Base-by-base conservation (phyloP, 2,888 invertebrate genomes). In the Drosophila maculinotata region DNA sequence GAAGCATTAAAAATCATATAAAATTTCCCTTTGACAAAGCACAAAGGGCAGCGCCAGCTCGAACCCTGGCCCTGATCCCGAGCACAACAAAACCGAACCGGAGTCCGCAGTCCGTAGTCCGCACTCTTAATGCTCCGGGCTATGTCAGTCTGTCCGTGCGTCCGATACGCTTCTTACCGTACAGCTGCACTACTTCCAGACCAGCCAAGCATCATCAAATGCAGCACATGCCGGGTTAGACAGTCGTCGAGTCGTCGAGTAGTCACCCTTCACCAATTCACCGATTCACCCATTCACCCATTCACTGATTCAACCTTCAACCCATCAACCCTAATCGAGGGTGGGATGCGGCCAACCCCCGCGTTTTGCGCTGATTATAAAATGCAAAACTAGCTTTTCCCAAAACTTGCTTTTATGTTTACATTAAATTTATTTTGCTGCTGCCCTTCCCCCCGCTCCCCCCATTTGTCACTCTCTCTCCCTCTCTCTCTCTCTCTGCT, bases 1-100 rank as follows among this genome's bases (percentile, higher is more conserved):
- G 81, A 84, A 87, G 67, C 84, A 81, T 81, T 84, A 77, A 77
- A 80, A 84, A 75, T 75, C 75, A 72, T 75, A 75, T 75, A 80
- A 86, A 84, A 69, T 80, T 68, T 66, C 67, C 73, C 71, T 86
- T 80, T 80, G 80, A 80, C 69, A 64, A 62, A 58, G 59, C 81
- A 80, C 74, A 79, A 79, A 81, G 66, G 52, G 62, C 72, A 63
- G 42, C 45, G 2, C 52, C 20, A 39, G 30, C 26, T 15, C 47
- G 38, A 44, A 15, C 15, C 41, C 53, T 28, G 47, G 45, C 53
- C 44, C 39, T n/a, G n/a, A n/a, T n/a, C n/a, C n/a, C n/a, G n/a
- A n/a, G n/a, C n/a, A n/a, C n/a, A n/a, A n/a, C n/a, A 54, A 33
- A 45, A 31, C 64, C 41, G 69, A 58, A 15, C 17, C 26, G 15